Base-by-base conservation (phyloP, 2,113 vertebrate genomes). In the Protomyctophum bolini region DNA sequence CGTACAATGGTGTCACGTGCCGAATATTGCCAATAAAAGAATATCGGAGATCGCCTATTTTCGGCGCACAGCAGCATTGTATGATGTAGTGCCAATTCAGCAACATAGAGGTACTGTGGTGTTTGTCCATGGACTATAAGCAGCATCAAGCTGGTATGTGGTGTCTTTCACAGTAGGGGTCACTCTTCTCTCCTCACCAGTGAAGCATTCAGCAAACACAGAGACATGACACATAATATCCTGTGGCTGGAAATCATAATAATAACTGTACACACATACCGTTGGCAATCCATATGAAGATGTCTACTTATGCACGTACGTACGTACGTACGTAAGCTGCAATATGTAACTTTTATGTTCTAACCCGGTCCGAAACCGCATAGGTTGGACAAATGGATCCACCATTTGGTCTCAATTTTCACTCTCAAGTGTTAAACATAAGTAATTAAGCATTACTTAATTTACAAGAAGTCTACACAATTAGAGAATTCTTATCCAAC, bases 111-210 rank as follows among this genome's bases (percentile, higher is more conserved):
- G 12, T 14, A 12, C 54, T 15, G 54, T 15, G n/a, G 15, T n/a
- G 11, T 15, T 41, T 56, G n/a, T 56, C 54, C 54, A 14, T 56
- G 10, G n/a, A 7, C 8, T 58, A 14, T 47, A 46, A 12, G 10
- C 59, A 9, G 7, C 2, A 7, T 33, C 12, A n/a, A 63, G 63
- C 21, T 73, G 78, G 68, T 80, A 72, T 87, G 57, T 55, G 60
- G 55, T 54, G 59, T 67, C 74, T 85, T 58, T 61, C 72, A 85
- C 92, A 93, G 92, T 90, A 94, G 93, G 87, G 91, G 93, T 92
- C 92, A 89, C 86, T 90, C 87, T 92, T 91, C 84, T 83, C 89
- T 91, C 87, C 91, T 86, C 68, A 64, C 81, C 63, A 1, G 54
- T 72, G 57, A 6, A 68, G 11, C 51, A 63, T 63, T 69, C 48